Evolutionary conservation across 2,113 vertebrate genomes (phyloP).

Genomic region (Phaethornis superciliosus): DNA sequence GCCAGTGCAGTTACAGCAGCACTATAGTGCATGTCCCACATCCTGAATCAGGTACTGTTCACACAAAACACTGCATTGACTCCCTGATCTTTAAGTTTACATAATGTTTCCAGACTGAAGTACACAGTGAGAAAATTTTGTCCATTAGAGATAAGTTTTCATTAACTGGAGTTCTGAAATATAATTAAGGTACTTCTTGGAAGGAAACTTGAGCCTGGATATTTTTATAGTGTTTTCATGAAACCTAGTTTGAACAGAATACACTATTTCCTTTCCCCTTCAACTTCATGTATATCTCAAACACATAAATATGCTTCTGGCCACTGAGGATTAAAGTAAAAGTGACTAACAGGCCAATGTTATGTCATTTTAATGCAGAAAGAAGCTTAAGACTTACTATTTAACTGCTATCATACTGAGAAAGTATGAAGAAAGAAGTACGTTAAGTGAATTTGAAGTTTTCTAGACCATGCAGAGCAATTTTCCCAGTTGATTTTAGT

Average conservation of each 20-base stretch:
- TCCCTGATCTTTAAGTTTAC: neutral
- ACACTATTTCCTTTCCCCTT: neutral
- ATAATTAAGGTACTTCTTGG: neutral
- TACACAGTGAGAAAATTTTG: neutral
- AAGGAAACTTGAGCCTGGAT: neutral
- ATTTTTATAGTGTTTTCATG: neutral
- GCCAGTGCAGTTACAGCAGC: constrained; percentile 90
- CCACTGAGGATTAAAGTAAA: neutral
- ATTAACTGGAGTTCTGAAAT: neutral
- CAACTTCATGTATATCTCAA: neutral
- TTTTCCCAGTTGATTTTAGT: neutral
- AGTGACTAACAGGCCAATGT: neutral
- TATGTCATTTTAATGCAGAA: neutral
- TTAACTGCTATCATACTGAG: neutral
- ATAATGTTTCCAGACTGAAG: neutral
- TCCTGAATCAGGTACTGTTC: constrained; percentile 81
- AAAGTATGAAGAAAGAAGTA: neutral
- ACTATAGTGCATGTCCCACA: constrained; percentile 84
- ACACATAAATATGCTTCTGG: neutral
- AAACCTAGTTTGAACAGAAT: neutral
- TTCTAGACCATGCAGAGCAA: neutral
- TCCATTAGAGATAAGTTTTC: accelerated
- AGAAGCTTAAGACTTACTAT: neutral
- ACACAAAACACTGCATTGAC: neutral
- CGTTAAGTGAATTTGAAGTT: neutral